These are phyloP conservation scores for Cheumatopsyche charites DNA, from an alignment of 1,140 invertebrate species.

Conservation along the genomic window DNA sequence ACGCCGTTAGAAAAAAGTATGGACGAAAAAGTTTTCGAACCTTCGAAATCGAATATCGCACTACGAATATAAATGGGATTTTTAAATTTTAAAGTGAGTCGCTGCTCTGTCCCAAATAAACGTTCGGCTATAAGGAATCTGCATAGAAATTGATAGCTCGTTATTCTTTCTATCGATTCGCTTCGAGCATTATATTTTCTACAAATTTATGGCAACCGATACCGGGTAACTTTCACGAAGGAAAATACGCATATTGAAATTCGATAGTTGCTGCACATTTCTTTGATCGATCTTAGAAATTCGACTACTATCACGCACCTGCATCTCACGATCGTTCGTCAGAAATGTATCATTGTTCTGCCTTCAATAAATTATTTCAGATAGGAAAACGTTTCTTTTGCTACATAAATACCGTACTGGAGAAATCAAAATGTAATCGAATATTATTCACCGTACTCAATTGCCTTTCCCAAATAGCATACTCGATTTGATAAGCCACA, in stretches of 20 bases:
- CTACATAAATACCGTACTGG: neutral
- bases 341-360: slow-evolving; percentile 3
- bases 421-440: no score
- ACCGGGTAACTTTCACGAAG: slow-evolving; percentile 12
- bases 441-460: no score
- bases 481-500: no score
- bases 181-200: slow-evolving; percentile 6
- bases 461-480: no score
- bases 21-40: neutral
- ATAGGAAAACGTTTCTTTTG: neutral
- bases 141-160: slow-evolving; percentile 1
- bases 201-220: slow-evolving; percentile 13
- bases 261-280: slow-evolving; percentile 29
- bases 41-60: neutral
- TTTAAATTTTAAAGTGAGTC: neutral
- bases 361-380: neutral
- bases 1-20: neutral
- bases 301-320: slow-evolving; percentile 1
- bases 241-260: slow-evolving; percentile 25
- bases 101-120: no score
- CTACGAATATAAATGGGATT: neutral
- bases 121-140: neutral
- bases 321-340: neutral
- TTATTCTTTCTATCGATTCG: slow-evolving; percentile 11
- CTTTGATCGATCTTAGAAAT: neutral